phyloP scores from a whole-genome alignment of 2,888 invertebrate species.

The Sarcophaga rosellei region DNA sequence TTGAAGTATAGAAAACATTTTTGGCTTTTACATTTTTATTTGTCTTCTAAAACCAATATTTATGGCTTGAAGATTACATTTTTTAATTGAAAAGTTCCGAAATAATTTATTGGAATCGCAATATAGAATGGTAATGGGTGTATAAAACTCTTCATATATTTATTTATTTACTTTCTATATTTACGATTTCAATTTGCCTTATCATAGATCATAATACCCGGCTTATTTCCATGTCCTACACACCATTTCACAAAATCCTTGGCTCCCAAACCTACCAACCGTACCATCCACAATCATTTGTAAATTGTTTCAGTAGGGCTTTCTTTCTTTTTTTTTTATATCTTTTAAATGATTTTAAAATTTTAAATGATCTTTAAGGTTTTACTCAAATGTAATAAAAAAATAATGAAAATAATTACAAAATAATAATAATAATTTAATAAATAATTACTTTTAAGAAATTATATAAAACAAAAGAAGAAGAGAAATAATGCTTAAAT shows the following conservation, averaged over 20 bases:
- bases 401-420: slow-evolving; percentile 7
- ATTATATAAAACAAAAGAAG: background rate
- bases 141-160: no score
- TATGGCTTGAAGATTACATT: no score
- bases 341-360: slow-evolving; percentile 20
- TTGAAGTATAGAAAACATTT: no score
- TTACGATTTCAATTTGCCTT: no score
- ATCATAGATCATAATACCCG: no score
- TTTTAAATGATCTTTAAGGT: slow-evolving; percentile 17
- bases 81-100: background rate
- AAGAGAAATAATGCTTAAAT: background rate
- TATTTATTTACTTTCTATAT: no score
- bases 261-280: no score
- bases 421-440: slow-evolving; percentile 2
- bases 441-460: slow-evolving; percentile 30
- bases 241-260: no score
- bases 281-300: no score
- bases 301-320: background rate
- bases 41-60: background rate
- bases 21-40: background rate
- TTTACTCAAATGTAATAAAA: slow-evolving; percentile 42
- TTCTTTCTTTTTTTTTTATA: slow-evolving; percentile 1
- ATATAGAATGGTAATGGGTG: background rate
- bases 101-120: background rate
- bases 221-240: no score